A percentile compares a stretch with the other conserved stretches of the same genome.
phyloP scores from a whole-genome alignment of 1,140 invertebrate species.

The Argopecten irradians region DNA sequence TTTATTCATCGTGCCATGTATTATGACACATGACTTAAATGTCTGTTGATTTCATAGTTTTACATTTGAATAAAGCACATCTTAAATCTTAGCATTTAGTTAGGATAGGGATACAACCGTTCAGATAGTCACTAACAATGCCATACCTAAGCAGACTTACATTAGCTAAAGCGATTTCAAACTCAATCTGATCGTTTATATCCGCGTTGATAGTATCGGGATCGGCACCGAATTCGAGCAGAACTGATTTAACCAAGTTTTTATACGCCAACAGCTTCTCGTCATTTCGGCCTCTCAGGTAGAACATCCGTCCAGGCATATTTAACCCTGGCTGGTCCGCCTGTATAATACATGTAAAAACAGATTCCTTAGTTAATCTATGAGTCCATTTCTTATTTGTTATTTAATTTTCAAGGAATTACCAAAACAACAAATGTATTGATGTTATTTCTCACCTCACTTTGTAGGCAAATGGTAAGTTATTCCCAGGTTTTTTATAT shows the following conservation, averaged over 20 bases:
- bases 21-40: no score
- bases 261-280: conserved; percentile 83
- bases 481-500: no score
- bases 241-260: conserved; percentile 87
- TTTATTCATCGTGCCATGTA: no score
- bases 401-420: no score
- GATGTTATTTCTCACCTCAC: no score
- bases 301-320: conserved; percentile 87
- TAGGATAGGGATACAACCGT: not conserved
- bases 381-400: no score
- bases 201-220: conserved; percentile 81
- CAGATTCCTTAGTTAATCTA: not conserved
- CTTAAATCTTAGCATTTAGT: not conserved
- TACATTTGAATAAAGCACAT: no score
- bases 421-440: no score
- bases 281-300: conserved; percentile 83
- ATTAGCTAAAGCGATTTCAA: conserved; percentile 88
- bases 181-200: conserved; percentile 83
- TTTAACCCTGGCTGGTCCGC: conserved; percentile 89
- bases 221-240: conserved; percentile 84
- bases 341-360: conserved; percentile 76
- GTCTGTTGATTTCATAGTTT: no score
- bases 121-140: not conserved
- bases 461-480: no score
- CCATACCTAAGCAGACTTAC: conserved; percentile 74